Percentiles rank a stretch among this genome's conserved stretches.
Evolutionary conservation across 1,140 invertebrate genomes (phyloP).

Genomic region (Rhysida immarginata): DNA sequence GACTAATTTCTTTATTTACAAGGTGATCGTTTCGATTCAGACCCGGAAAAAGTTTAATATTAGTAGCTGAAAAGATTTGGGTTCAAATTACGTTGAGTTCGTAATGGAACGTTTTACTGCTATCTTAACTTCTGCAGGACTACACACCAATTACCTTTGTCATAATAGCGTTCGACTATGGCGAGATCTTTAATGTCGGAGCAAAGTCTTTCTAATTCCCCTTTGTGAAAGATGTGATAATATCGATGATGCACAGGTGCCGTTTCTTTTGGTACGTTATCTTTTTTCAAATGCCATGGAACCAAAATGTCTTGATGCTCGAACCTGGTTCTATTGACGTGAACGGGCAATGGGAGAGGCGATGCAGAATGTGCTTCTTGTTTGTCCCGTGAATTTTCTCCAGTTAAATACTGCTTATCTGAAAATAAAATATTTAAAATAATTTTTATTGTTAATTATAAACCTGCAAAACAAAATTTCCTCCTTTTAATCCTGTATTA

Average conservation of each 20-base stretch:
- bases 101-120: too few relatives aligned
- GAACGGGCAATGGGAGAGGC: conserved; percentile 52
- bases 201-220: conserved; percentile 62
- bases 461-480: too few relatives aligned
- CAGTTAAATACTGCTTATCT: conserved; percentile 16
- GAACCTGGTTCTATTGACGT: conserved; percentile 79
- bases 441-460: too few relatives aligned
- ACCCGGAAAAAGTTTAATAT: too few relatives aligned
- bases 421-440: not conserved
- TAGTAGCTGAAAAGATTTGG: too few relatives aligned
- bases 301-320: conserved; percentile 44
- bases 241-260: conserved; percentile 55
- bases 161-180: conserved; percentile 65
- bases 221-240: conserved; percentile 86
- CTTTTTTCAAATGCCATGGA: conserved; percentile 31
- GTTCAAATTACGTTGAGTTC: too few relatives aligned
- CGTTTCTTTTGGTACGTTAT: conserved; percentile 25
- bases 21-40: too few relatives aligned
- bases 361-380: too few relatives aligned
- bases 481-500: too few relatives aligned
- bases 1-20: too few relatives aligned
- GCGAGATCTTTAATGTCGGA: conserved; percentile 34
- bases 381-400: not conserved
- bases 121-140: conserved; percentile 43
- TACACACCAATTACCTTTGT: conserved; percentile 92